phyloP scores from a whole-genome alignment of 1,140 invertebrate species.

The Bombus confusus region DNA sequence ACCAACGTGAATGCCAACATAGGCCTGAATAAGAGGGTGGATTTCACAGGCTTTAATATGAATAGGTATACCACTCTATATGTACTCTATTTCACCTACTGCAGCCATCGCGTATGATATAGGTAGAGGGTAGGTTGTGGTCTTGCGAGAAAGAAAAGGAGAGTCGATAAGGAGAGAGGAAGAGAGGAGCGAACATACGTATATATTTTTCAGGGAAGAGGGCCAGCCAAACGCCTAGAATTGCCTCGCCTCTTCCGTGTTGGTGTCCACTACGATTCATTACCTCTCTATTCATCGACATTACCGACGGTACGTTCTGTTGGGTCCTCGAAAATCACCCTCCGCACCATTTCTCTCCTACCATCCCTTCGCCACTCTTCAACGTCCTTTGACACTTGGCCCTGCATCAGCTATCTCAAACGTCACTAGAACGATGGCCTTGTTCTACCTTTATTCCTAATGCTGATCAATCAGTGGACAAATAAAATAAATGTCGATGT shows the following conservation, averaged over 20 bases:
- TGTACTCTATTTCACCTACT: constrained; percentile 32
- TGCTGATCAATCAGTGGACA: neutral
- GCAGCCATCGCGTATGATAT: constrained; percentile 3
- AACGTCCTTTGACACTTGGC: constrained; percentile 49
- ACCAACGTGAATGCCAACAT: constrained; percentile 39
- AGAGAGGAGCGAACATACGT: constrained; percentile 11
- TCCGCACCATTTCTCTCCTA: constrained; percentile 16
- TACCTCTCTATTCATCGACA: constrained; percentile 82
- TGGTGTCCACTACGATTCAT: constrained; percentile 81
- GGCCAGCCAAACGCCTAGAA: constrained; percentile 74
- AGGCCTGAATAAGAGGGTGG: constrained; percentile 40
- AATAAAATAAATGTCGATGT: neutral
- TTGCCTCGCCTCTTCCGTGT: constrained; percentile 82
- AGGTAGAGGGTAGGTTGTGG: constrained; percentile 32
- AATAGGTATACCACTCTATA: constrained; percentile 47
- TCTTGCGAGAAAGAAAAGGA: constrained; percentile 8
- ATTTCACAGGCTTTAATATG: constrained; percentile 55
- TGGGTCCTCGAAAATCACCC: constrained; percentile 62
- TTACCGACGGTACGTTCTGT: constrained; percentile 67
- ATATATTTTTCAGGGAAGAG: constrained; percentile 76
- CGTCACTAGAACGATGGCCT: constrained; percentile 14
- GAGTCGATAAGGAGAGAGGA: neutral
- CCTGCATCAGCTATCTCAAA: constrained; percentile 43
- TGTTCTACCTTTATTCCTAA: neutral
- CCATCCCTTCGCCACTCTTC: constrained; percentile 47